Evolutionary conservation across 2,113 vertebrate species (phyloP).

Genomic region (Grallaria varia): DNA sequence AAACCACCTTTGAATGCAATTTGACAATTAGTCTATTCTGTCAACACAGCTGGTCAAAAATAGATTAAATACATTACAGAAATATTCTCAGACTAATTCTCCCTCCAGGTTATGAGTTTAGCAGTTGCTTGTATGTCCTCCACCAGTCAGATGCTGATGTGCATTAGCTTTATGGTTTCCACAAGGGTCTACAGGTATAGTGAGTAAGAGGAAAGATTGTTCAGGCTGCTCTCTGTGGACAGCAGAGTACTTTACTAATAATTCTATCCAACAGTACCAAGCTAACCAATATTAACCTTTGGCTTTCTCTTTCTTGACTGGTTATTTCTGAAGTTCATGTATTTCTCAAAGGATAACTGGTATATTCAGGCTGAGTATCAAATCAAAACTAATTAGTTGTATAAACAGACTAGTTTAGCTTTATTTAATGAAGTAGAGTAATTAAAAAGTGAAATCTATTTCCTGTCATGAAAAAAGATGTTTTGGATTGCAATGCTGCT

Average conservation of each 20-base stretch:
- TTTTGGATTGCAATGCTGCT: not conserved
- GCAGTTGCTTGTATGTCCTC: not conserved
- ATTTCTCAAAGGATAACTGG: not conserved
- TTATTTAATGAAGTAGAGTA: not conserved
- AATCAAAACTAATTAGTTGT: not conserved
- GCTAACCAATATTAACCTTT: not conserved
- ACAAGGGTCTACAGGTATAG: not conserved
- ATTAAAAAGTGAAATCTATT: not conserved
- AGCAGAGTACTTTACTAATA: not conserved
- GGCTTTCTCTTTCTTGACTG: not conserved
- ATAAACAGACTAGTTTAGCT: not conserved
- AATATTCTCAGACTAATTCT: not conserved
- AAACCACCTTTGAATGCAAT: not conserved
- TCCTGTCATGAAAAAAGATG: not conserved
- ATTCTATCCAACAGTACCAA: not conserved
- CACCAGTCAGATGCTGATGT: not conserved
- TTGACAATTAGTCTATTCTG: not conserved
- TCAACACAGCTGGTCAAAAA: not conserved
- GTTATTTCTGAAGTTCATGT: not conserved
- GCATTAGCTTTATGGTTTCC: not conserved
- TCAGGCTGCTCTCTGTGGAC: not conserved
- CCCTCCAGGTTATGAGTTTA: not conserved
- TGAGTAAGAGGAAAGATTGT: not conserved
- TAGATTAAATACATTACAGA: not conserved
- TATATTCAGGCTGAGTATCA: not conserved